Percentiles rank a stretch among this genome's conserved stretches.
These are phyloP conservation scores for Oryctes rhinoceros DNA, from an alignment of 1,140 invertebrate genomes.

Conservation along the genomic window DNA sequence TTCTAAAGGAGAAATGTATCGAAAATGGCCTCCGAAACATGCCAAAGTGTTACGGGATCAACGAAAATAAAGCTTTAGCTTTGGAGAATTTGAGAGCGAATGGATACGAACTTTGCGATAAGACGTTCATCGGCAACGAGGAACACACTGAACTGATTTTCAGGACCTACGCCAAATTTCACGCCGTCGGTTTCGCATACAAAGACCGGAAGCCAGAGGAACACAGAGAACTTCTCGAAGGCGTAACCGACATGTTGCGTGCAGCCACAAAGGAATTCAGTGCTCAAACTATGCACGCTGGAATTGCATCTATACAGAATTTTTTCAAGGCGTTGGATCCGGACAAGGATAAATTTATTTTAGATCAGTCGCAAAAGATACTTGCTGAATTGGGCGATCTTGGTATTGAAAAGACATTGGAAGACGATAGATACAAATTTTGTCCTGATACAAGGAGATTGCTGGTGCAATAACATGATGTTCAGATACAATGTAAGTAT, in stretches of 20 bases:
- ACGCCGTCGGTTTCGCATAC: constrained; percentile 35
- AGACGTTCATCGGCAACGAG: not conserved
- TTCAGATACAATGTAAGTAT: constrained; percentile 61
- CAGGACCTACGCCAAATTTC: constrained; percentile 17
- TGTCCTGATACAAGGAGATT: constrained; percentile 65
- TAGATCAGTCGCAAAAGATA: constrained; percentile 26
- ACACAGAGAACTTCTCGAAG: not conserved
- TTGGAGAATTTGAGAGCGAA: constrained; percentile 24
- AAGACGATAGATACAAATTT: constrained; percentile 25
- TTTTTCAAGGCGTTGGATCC: not conserved
- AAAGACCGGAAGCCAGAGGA: constrained; percentile 29
- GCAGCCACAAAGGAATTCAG: not conserved
- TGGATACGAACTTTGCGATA: constrained; percentile 26
- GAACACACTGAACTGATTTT: constrained; percentile 27
- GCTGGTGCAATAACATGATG: constrained; percentile 67
- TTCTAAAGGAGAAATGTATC: constrained; percentile 14
- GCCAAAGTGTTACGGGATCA: not conserved
- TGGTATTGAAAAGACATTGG: not conserved
- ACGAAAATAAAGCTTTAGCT: constrained; percentile 23
- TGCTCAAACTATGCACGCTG: not conserved
- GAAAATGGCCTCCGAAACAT: not conserved
- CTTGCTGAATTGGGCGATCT: not conserved
- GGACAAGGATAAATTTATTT: constrained; percentile 24
- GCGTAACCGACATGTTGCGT: not conserved
- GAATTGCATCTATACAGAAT: not conserved